Conservation (phyloP, 2,888 invertebrate species). For the Ormyrus nitidulus region DNA sequence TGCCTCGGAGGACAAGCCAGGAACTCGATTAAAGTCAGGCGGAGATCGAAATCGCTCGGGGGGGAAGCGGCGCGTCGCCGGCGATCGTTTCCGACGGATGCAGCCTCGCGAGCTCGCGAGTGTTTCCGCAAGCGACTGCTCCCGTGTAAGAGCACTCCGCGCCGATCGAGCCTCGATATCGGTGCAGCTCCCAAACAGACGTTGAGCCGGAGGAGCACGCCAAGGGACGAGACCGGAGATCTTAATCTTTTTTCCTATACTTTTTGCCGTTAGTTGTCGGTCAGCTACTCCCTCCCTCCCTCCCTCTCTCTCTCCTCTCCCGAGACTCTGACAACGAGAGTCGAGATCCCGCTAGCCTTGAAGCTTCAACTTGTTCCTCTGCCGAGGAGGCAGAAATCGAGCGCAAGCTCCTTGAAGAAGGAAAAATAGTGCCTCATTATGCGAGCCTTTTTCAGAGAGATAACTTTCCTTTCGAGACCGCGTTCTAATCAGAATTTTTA, state of each 20-base stretch:
- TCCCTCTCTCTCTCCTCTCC: not conserved
- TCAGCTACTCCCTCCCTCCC: not conserved
- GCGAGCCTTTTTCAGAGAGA: not conserved
- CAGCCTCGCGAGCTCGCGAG: not conserved
- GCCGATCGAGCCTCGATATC: constrained; percentile 16
- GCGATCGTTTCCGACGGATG: constrained; percentile 45
- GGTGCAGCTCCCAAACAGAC: not conserved
- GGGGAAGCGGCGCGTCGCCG: not conserved
- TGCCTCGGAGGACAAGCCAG: constrained; percentile 7
- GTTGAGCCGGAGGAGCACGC: not conserved
- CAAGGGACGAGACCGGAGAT: constrained; percentile 10
- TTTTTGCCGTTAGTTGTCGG: constrained; percentile 43
- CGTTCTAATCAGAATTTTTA: not conserved
- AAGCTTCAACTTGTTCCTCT: constrained; percentile 32
- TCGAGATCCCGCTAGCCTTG: constrained; percentile 39
- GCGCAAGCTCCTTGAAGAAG: constrained; percentile 20
- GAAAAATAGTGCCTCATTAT: constrained; percentile 34
- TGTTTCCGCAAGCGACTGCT: constrained; percentile 22
- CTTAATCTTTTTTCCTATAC: constrained; percentile 39
- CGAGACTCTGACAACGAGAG: not conserved
- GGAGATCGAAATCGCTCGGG: not conserved
- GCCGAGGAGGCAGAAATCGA: not conserved
- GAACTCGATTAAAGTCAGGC: constrained; percentile 29
- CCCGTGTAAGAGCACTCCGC: not conserved
- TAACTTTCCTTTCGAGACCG: not conserved